Conservation (phyloP, 2,797 vertebrate genomes). For the Pipistrellus kuhlii region DNA sequence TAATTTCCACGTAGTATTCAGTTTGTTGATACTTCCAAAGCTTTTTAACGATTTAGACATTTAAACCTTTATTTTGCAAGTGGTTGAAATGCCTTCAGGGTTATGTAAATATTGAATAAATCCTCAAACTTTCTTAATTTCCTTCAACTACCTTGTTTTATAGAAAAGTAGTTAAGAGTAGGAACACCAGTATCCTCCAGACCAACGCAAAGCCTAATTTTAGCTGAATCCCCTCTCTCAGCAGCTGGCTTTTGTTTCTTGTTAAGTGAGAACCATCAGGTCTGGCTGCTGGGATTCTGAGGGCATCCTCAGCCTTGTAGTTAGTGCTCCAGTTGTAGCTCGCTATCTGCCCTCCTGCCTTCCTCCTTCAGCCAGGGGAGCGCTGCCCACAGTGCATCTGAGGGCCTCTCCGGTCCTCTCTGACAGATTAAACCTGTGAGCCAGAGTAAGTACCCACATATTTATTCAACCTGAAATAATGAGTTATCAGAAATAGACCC, state of each 20-base stretch:
- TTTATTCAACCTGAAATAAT: not conserved
- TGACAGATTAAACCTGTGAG: not conserved
- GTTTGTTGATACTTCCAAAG: not conserved
- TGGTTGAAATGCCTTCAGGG: not conserved
- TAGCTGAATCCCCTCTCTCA: not conserved
- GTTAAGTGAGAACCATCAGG: not conserved
- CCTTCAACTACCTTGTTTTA: not conserved
- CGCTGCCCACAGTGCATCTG: not conserved
- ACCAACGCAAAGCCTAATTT: not conserved
- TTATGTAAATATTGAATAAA: not conserved
- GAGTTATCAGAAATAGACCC: not conserved
- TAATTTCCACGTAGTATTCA: not conserved
- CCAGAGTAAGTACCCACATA: not conserved
- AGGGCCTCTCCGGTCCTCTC: not conserved
- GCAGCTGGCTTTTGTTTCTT: not conserved
- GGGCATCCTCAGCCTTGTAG: rapidly evolving
- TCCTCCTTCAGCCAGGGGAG: not conserved
- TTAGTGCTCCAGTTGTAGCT: not conserved
- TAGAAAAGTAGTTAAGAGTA: not conserved
- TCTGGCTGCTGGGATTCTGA: not conserved
- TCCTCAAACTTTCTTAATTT: not conserved
- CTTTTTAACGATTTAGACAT: not conserved
- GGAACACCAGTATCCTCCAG: not conserved
- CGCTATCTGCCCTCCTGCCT: rapidly evolving
- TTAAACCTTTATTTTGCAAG: not conserved